These are phyloP conservation scores for Eubucco bourcierii DNA, from an alignment of 2,113 vertebrate genomes.

Conservation along the genomic window DNA sequence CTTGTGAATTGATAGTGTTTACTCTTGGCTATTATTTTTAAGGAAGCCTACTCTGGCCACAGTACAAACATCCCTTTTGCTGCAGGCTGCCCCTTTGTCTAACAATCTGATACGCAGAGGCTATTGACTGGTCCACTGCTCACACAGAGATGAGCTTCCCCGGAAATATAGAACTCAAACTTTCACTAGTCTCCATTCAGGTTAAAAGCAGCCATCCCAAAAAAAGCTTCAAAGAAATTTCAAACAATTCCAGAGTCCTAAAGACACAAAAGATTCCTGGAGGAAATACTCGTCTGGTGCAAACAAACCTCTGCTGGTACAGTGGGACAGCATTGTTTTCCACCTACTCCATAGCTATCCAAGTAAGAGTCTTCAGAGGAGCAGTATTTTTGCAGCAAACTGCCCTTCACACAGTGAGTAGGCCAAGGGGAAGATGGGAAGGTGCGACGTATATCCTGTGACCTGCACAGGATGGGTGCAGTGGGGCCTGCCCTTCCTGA, in stretches of 20 bases:
- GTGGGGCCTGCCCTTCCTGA: constrained; percentile 27
- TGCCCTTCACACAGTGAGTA: background rate
- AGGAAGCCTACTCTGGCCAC: background rate
- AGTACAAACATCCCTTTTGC: constrained; percentile 44
- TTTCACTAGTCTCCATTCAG: constrained; percentile 11
- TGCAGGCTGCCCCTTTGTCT: constrained; percentile 43
- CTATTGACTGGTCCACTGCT: background rate
- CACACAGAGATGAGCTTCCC: background rate
- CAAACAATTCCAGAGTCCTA: background rate
- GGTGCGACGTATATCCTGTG: background rate
- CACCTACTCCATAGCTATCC: background rate
- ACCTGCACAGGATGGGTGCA: constrained; percentile 35
- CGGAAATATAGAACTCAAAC: background rate
- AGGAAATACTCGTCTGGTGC: background rate
- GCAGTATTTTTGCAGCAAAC: background rate
- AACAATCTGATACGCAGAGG: background rate
- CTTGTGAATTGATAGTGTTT: constrained; percentile 41
- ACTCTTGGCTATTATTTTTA: constrained; percentile 48
- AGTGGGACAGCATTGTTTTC: background rate
- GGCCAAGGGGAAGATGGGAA: background rate
- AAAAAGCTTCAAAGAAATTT: background rate
- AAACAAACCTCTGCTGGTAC: background rate
- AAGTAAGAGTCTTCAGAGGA: background rate
- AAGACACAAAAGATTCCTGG: background rate
- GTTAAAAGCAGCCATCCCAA: background rate